Evolutionary conservation across 1,140 invertebrate species (phyloP).

Genomic region (Rhagoletis pomonella): DNA sequence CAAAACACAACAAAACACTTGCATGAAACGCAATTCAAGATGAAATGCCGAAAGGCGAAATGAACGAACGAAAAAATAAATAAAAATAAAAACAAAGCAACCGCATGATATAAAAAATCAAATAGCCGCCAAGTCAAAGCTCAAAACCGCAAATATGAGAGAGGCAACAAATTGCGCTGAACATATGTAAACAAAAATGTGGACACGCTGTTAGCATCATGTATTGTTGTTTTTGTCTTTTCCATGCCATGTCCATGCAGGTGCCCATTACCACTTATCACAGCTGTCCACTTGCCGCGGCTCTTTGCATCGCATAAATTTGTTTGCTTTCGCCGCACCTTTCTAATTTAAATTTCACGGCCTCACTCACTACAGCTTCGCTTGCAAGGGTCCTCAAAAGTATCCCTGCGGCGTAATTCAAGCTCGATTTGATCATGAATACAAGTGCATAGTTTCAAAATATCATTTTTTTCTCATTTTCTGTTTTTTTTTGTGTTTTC

Average conservation of each 20-base stretch:
- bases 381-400: background rate
- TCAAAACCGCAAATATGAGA: background rate
- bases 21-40: background rate
- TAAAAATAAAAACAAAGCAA: too few relatives aligned
- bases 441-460: background rate
- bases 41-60: background rate
- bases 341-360: background rate
- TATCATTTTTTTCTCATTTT: background rate
- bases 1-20: background rate
- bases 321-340: background rate
- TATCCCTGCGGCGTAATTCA: background rate
- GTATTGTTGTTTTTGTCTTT: background rate
- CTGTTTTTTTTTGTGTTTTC: too few relatives aligned
- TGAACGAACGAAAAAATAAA: too few relatives aligned
- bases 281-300: background rate
- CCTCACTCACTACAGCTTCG: background rate
- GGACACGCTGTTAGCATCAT: too few relatives aligned
- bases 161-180: background rate
- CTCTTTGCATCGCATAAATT: background rate
- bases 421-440: too few relatives aligned
- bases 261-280: constrained; percentile 2
- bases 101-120: background rate
- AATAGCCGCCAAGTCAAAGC: background rate
- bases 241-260: too few relatives aligned
- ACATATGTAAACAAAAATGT: background rate